Base-by-base conservation (phyloP, 64 coral and sea anemone genomes). In the Pachyseris speciosa region DNA sequence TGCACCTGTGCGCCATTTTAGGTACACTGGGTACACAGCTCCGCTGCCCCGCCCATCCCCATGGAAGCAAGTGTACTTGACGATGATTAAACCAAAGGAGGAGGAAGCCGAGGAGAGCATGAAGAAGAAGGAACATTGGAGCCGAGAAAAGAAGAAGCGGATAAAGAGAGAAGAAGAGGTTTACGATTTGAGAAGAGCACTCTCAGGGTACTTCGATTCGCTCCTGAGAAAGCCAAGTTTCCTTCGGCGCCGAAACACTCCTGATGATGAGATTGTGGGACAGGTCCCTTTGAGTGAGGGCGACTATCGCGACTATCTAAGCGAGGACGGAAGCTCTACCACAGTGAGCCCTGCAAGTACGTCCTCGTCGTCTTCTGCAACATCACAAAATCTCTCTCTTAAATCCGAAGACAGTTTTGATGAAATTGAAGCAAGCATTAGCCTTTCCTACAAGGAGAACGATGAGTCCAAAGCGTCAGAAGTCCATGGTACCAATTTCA, bases 1-100 rank as follows among this genome's bases (percentile, higher is more conserved):
- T 42, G 15, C 32, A 39, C 67, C 34, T 37, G 29, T 39, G 67
- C 34, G 67, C 36, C 67, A 71, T 22, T 71, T 71, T 9, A 6
- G 67, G 16, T 71, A 71, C 16, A 38, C 34, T 38, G 52, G 9
- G 44, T 13, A n/a, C n/a, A n/a, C 44, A 47, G 64, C 64, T 3
- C 67, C 67, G 7, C 20, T 1, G 34, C 67, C 37, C 33, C 67
- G 67, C 32, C 67, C 67, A 20, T 39, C 17, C 9, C 36, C 67
- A 19, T 71, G 67, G 67, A 71, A 71, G 22, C 34, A 71, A 20
- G 67, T 71, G 32, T 71, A 71, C 32, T 17, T 71, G 15, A 40
- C 33, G 6, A 71, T 71, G 67, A 71, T 71, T n/a, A 71, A 71
- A 71, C 34, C 67, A 15, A 71, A 40, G 5, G 67, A 71, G 20